Evolutionary conservation across 2,888 invertebrate genomes (phyloP).

Genomic region (Embidobia sp.): DNA sequence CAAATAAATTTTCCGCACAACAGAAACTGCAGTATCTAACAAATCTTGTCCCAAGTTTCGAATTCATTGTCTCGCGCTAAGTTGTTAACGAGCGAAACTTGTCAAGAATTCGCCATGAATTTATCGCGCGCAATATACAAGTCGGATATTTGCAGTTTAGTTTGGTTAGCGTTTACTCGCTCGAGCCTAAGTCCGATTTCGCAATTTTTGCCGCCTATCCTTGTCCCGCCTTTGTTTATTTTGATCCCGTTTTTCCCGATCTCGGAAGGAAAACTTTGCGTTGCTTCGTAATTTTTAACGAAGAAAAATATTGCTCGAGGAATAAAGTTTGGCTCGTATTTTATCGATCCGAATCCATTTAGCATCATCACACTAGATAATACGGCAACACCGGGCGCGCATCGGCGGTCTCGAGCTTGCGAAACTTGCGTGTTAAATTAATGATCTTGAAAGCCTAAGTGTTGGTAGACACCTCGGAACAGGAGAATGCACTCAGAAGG

Average conservation of each 20-base stretch:
- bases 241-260: no score
- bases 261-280: no score
- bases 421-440: slow-evolving; percentile 78
- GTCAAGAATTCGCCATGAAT: slow-evolving; percentile 44
- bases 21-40: slow-evolving; percentile 49
- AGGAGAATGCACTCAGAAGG: slow-evolving; percentile 81
- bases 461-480: slow-evolving; percentile 77
- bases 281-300: no score
- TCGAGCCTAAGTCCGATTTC: slow-evolving; percentile 24
- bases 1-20: slow-evolving; percentile 41
- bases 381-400: slow-evolving; percentile 63
- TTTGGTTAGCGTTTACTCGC: slow-evolving; percentile 6
- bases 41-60: slow-evolving; percentile 60
- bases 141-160: slow-evolving; percentile 37
- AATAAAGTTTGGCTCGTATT: slow-evolving; percentile 60
- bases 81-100: slow-evolving; percentile 52
- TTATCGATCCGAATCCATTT: slow-evolving; percentile 66
- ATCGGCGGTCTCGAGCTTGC: slow-evolving; percentile 65
- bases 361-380: slow-evolving; percentile 64
- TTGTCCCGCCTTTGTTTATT: background rate
- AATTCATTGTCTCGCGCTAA: slow-evolving; percentile 56
- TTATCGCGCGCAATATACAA: no score
- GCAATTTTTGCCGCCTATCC: background rate
- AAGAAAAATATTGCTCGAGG: slow-evolving; percentile 52
- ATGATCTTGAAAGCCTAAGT: slow-evolving; percentile 80